phyloP scores from a whole-genome alignment of 2,113 vertebrate species.

The Phalacrocorax aristotelis region DNA sequence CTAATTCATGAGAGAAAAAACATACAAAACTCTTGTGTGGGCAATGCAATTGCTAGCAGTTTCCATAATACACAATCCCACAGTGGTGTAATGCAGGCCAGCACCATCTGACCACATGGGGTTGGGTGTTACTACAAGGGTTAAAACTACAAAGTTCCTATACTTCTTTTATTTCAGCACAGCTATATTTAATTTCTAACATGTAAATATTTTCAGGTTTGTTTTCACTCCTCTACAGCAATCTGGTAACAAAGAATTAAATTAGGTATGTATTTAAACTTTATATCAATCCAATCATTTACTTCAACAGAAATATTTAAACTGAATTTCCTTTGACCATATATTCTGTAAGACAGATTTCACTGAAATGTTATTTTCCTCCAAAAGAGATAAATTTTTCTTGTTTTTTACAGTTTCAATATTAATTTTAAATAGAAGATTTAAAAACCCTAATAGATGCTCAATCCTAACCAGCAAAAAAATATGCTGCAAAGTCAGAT shows the following conservation, averaged over 20 bases:
- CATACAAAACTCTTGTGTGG: background rate
- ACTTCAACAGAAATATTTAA: background rate
- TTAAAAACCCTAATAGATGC: background rate
- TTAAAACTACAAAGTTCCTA: background rate
- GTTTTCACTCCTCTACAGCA: background rate
- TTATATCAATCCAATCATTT: background rate
- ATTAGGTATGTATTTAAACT: background rate
- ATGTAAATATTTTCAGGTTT: background rate
- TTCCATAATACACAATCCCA: background rate
- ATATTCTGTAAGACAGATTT: background rate
- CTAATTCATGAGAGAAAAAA: background rate
- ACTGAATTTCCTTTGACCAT: background rate
- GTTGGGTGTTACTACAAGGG: background rate
- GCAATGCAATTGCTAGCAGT: background rate
- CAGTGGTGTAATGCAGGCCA: background rate
- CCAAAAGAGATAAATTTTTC: background rate
- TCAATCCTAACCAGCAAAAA: background rate
- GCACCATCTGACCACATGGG: background rate
- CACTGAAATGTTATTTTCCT: background rate
- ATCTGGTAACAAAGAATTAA: background rate
- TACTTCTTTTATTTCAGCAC: background rate
- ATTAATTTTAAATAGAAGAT: background rate
- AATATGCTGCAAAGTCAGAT: background rate
- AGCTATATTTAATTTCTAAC: background rate
- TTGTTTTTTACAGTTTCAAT: background rate